phyloP scores from a whole-genome alignment of 2,113 vertebrate genomes.

The Hyaena hyaena region DNA sequence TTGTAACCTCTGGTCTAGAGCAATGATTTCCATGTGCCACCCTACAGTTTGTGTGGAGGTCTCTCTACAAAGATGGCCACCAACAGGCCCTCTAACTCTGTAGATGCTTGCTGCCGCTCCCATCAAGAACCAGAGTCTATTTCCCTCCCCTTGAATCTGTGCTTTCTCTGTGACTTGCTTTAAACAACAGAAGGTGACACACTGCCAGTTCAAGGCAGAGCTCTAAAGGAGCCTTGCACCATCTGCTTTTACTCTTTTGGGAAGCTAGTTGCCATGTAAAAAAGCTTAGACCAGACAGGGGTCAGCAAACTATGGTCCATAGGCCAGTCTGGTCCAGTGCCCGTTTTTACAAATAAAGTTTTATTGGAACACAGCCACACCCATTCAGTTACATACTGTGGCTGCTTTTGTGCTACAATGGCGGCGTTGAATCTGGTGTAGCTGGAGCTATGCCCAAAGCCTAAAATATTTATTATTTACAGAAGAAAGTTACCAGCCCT shows the following conservation, averaged over 20 bases:
- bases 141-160: background rate
- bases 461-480: background rate
- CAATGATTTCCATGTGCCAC: background rate
- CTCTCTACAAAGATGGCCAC: background rate
- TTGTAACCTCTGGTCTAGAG: background rate
- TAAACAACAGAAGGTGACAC: background rate
- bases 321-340: background rate
- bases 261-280: background rate
- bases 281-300: background rate
- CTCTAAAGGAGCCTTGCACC: background rate
- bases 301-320: background rate
- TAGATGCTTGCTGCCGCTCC: background rate
- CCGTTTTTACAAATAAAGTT: slow-evolving; percentile 40
- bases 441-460: background rate
- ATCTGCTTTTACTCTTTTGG: background rate
- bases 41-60: background rate
- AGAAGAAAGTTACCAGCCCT: background rate
- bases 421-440: background rate
- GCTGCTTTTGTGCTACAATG: background rate
- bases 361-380: background rate
- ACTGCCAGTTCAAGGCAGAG: background rate
- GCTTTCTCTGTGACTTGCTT: background rate
- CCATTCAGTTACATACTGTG: background rate
- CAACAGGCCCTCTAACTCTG: background rate
- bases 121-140: background rate